Percentiles rank a stretch among this genome's conserved stretches.
Evolutionary conservation across 2,797 vertebrate species (phyloP).

Genomic region (Graptemys geographica): DNA sequence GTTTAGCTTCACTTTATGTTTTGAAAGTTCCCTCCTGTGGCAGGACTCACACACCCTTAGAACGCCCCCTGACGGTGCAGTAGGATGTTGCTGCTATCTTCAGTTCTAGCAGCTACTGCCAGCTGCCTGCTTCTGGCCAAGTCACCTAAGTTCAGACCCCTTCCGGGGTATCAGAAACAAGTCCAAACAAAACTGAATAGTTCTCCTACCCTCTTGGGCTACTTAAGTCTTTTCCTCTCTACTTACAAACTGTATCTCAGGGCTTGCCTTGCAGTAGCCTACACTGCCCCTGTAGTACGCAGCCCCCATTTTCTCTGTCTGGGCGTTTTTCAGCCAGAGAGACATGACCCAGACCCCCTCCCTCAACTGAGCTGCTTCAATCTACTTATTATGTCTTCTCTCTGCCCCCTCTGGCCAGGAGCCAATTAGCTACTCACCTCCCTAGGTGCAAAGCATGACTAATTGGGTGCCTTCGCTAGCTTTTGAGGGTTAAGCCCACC

Average conservation of each 20-base stretch:
- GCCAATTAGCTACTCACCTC: not conserved
- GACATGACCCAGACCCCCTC: not conserved
- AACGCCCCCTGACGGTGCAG: not conserved
- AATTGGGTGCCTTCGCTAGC: not conserved
- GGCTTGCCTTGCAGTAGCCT: not conserved
- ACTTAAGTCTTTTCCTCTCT: not conserved
- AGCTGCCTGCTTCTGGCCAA: not conserved
- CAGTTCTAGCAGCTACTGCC: not conserved
- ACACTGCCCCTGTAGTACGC: not conserved
- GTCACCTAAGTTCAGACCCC: not conserved
- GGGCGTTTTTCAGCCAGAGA: not conserved
- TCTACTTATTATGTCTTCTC: not conserved
- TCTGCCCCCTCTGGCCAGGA: not conserved
- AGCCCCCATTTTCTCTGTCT: not conserved
- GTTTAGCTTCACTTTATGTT: not conserved
- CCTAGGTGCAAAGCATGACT: not conserved
- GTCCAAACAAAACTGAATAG: not conserved
- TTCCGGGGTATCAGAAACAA: not conserved
- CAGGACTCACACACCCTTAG: not conserved
- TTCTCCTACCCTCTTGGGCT: not conserved
- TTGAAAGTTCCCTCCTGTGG: not conserved
- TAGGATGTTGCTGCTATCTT: not conserved
- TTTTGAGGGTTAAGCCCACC: not conserved
- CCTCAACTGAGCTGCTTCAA: not conserved
- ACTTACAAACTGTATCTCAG: not conserved